A percentile compares a stretch with the other conserved stretches of the same genome.
Evolutionary conservation across 37 sponge, comb jelly and placozoan genomes (phyloP).

Genomic region (Tethya wilhelma): DNA sequence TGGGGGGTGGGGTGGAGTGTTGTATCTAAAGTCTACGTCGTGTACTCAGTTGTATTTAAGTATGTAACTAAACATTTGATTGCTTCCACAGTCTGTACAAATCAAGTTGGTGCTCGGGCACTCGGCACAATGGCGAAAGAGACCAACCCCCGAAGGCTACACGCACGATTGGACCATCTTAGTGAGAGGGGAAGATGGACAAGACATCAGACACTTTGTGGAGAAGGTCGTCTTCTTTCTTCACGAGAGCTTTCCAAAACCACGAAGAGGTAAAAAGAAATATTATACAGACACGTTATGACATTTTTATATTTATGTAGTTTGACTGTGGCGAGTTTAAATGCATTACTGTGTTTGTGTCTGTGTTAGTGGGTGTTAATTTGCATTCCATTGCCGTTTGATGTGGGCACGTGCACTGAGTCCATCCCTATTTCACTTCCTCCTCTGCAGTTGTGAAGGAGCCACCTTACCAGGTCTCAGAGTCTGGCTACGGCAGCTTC

Average conservation of each 20-base stretch:
- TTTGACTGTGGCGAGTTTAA: neutral
- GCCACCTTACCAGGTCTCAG: constrained; percentile 96
- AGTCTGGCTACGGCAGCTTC: constrained; percentile 98
- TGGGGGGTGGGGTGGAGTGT: too few species aligned
- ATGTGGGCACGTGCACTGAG: too few species aligned
- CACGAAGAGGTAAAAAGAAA: constrained; percentile 94
- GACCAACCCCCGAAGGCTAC: constrained; percentile 87
- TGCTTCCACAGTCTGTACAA: constrained; percentile 62
- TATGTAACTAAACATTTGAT: neutral
- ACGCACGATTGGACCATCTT: constrained; percentile 98
- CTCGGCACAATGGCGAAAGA: constrained; percentile 88
- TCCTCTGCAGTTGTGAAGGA: constrained; percentile 96
- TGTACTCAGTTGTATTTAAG: neutral
- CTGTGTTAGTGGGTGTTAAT: neutral
- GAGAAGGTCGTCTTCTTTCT: constrained; percentile 96
- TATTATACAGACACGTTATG: neutral
- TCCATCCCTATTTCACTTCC: too few species aligned
- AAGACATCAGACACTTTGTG: constrained; percentile 88
- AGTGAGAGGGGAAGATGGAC: constrained; percentile 90
- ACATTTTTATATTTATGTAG: neutral
- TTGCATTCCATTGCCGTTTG: neutral
- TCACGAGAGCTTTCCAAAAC: constrained; percentile 93
- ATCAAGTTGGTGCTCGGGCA: constrained; percentile 94
- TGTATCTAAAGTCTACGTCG: too few species aligned
- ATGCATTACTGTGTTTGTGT: constrained; percentile 9